These are phyloP conservation scores for Passer montanus DNA, from an alignment of 2,113 vertebrate genomes.

Conservation along the genomic window DNA sequence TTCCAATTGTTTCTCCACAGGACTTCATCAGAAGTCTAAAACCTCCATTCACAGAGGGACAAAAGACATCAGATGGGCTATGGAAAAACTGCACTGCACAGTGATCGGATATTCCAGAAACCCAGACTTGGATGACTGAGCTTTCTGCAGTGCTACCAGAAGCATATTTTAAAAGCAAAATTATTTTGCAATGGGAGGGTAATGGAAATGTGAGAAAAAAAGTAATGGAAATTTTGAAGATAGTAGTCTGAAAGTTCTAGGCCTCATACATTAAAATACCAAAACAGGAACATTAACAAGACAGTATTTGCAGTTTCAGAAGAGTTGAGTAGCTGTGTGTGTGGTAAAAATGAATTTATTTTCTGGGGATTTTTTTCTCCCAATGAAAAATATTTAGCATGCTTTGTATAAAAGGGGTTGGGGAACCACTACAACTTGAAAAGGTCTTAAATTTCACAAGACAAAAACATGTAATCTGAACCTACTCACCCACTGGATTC, in stretches of 20 bases:
- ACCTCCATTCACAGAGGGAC: not conserved
- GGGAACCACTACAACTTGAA: not conserved
- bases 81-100: not conserved
- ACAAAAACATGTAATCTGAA: slow-evolving; percentile 9
- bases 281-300: not conserved
- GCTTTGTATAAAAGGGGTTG: not conserved
- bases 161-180: not conserved
- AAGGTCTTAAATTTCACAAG: slow-evolving; percentile 38
- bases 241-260: not conserved
- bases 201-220: not conserved
- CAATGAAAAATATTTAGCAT: not conserved
- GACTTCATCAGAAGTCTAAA: not conserved
- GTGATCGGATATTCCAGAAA: not conserved
- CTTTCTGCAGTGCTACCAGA: not conserved
- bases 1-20: not conserved
- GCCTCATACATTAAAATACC: not conserved
- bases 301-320: not conserved
- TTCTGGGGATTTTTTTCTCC: not conserved
- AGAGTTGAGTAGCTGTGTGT: not conserved
- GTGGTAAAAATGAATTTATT: not conserved
- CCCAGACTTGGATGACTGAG: not conserved
- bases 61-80: not conserved
- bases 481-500: not conserved
- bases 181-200: not conserved
- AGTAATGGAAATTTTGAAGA: not conserved